phyloP scores from a whole-genome alignment of 2,888 invertebrate genomes.

The Leucophora obtusa region DNA sequence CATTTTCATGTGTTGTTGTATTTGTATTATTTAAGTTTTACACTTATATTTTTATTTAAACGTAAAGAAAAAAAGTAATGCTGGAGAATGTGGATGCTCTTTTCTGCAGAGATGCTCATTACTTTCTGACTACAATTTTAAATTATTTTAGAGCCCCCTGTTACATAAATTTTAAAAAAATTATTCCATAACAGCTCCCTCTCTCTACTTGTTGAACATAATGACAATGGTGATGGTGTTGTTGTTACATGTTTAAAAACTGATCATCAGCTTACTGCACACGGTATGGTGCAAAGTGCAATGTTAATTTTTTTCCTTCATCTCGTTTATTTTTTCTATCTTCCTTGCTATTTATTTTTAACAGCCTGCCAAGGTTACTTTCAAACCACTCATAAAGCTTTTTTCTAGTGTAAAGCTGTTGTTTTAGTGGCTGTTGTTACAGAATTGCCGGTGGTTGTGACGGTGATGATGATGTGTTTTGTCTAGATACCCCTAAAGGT shows the following conservation, averaged over 20 bases:
- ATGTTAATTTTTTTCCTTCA: constrained; percentile 38
- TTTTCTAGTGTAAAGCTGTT: constrained; percentile 29
- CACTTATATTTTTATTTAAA: too few species aligned
- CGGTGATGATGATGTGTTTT: constrained; percentile 34
- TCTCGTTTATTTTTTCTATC: background rate
- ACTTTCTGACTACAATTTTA: too few species aligned
- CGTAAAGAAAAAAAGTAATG: too few species aligned
- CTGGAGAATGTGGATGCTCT: too few species aligned
- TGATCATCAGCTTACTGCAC: constrained; percentile 58
- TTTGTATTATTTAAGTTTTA: too few species aligned
- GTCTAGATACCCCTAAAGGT: constrained; percentile 58
- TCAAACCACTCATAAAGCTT: constrained; percentile 33
- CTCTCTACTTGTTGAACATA: constrained; percentile 42
- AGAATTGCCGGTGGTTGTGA: constrained; percentile 38
- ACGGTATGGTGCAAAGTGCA: constrained; percentile 61
- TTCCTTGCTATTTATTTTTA: constrained; percentile 20
- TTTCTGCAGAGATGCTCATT: too few species aligned
- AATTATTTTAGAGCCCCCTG: too few species aligned
- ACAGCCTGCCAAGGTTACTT: constrained; percentile 49
- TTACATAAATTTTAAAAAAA: background rate
- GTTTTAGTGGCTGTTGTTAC: constrained; percentile 42
- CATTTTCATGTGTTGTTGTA: too few species aligned
- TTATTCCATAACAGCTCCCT: background rate
- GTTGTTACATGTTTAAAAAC: constrained; percentile 52
- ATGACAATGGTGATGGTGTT: constrained; percentile 55